These are phyloP conservation scores for Batillaria attramentaria DNA, from an alignment of 1,140 invertebrate species.

Conservation along the genomic window DNA sequence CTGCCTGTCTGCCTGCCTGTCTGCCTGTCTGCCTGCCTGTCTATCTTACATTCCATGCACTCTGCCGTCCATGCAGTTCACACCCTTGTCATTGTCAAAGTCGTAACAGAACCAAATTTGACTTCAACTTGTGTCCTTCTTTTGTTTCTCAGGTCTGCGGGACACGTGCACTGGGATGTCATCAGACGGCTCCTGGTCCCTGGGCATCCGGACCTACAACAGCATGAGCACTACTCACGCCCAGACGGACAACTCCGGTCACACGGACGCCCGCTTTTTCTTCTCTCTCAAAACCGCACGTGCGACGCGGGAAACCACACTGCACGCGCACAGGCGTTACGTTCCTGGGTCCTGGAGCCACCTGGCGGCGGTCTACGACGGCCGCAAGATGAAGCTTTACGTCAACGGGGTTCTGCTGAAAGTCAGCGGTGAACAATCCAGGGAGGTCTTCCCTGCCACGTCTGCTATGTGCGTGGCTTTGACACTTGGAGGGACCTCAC, in stretches of 20 bases:
- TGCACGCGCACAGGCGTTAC: conserved; percentile 40
- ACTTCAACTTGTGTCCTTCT: not conserved
- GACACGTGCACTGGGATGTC: conserved; percentile 43
- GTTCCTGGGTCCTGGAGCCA: conserved; percentile 42
- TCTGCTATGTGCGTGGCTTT: conserved; percentile 43
- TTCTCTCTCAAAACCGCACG: conserved; percentile 48
- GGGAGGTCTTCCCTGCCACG: conserved; percentile 40
- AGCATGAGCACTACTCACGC: no score
- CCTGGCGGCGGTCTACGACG: conserved; percentile 46
- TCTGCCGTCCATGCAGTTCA: no score
- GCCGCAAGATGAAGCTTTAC: conserved; percentile 42
- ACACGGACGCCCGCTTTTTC: conserved; percentile 29
- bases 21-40: no score
- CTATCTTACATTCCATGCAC: no score
- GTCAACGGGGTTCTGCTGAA: conserved; percentile 46
- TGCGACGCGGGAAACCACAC: conserved; percentile 17
- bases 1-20: no score
- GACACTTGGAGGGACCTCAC: conserved; percentile 41
- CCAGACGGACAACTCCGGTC: not conserved
- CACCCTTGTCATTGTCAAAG: no score
- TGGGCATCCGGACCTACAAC: conserved; percentile 40
- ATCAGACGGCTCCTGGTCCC: conserved; percentile 31
- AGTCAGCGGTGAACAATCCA: conserved; percentile 38
- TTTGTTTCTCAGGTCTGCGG: conserved; percentile 43
- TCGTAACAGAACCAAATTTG: not conserved